phyloP scores from a whole-genome alignment of 2,113 vertebrate genomes.

The Egretta garzetta region DNA sequence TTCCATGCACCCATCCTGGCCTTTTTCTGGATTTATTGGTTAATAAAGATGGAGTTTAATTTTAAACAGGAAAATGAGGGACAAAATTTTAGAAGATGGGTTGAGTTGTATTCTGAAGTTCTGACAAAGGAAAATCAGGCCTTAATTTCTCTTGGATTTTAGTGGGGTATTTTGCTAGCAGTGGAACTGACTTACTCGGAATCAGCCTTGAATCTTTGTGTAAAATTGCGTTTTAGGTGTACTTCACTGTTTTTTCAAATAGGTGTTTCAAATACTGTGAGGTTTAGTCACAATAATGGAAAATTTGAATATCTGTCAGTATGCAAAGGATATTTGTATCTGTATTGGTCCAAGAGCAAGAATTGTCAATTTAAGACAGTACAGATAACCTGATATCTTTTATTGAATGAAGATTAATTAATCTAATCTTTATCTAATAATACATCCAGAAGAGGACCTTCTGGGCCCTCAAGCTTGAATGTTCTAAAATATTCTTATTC shows the following conservation, averaged over 20 bases:
- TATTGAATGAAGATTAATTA: background rate
- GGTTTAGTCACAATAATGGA: background rate
- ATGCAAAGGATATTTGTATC: background rate
- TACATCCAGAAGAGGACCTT: background rate
- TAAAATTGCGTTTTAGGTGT: background rate
- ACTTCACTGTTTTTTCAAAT: background rate
- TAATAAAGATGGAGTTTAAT: background rate
- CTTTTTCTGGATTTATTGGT: background rate
- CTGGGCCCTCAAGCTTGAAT: background rate
- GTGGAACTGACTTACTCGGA: background rate
- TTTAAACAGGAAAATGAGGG: background rate
- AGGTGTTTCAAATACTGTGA: background rate
- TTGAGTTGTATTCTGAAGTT: background rate
- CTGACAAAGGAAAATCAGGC: background rate
- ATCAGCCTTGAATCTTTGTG: background rate
- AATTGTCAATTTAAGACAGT: background rate
- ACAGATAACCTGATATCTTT: background rate
- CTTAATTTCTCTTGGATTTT: background rate
- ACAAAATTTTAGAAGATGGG: background rate
- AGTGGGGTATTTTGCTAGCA: background rate
- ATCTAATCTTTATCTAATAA: background rate
- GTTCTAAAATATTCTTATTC: background rate
- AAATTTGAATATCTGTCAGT: background rate
- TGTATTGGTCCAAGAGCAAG: background rate
- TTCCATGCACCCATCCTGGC: background rate